Evolutionary conservation across 1,140 invertebrate genomes (phyloP).

Genomic region (Bombus affinis): DNA sequence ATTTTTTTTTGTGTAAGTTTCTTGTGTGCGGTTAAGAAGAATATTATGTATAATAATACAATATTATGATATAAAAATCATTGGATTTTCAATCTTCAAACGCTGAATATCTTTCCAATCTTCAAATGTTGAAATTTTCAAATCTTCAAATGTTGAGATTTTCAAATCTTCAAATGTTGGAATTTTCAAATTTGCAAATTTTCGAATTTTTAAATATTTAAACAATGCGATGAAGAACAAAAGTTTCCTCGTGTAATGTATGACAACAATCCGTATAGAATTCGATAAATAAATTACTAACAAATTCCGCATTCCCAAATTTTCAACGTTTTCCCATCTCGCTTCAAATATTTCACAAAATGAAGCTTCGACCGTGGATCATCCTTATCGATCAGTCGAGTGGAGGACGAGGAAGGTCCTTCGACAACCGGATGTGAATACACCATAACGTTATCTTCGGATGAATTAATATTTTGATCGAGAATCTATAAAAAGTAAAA

Average conservation of each 20-base stretch:
- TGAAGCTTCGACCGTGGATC: conserved; percentile 83
- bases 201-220: background rate
- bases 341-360: conserved; percentile 86
- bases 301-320: conserved; percentile 87
- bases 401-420: conserved; percentile 50
- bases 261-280: background rate
- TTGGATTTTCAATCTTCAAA: background rate
- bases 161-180: background rate
- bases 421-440: conserved; percentile 67
- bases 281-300: conserved; percentile 76
- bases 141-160: background rate
- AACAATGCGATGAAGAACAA: background rate
- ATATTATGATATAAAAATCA: too few species aligned
- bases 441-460: conserved; percentile 68
- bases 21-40: background rate
- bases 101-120: background rate
- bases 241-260: too few species aligned
- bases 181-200: background rate
- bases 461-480: conserved; percentile 54
- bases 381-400: conserved; percentile 80
- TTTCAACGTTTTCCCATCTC: conserved; percentile 85
- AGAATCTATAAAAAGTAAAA: conserved; percentile 46
- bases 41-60: background rate
- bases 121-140: background rate
- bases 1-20: background rate